Percentiles rank a stretch among this genome's conserved stretches.
Conservation (phyloP, 2,888 invertebrate species). For the Meteorus cinctellus region DNA sequence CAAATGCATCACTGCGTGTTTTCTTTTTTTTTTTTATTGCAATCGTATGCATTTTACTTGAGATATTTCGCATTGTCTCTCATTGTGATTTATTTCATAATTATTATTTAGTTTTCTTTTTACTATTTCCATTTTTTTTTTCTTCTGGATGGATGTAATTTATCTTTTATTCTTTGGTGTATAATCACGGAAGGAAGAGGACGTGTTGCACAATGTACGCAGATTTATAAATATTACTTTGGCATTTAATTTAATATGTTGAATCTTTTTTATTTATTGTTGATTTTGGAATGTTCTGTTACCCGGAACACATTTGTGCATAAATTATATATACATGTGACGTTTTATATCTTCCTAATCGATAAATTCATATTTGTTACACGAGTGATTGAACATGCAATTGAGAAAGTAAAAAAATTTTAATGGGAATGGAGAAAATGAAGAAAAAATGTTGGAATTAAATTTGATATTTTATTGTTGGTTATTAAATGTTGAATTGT, state of each 20-base stretch:
- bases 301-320: slow-evolving; percentile 3
- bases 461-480: too few relatives aligned
- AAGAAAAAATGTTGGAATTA: too few relatives aligned
- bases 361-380: not conserved
- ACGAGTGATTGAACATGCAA: too few relatives aligned
- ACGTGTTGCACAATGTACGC: not conserved
- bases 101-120: not conserved
- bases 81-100: not conserved
- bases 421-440: too few relatives aligned
- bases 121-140: not conserved
- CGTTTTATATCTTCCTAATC: slow-evolving; percentile 13
- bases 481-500: too few relatives aligned
- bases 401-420: too few relatives aligned
- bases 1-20: not conserved
- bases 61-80: slow-evolving; percentile 1
- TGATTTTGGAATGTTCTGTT: not conserved
- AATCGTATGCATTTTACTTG: not conserved
- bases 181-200: slow-evolving; percentile 7
- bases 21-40: not conserved
- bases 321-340: not conserved
- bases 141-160: not conserved
- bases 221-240: too few relatives aligned
- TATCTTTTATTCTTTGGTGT: not conserved
- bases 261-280: not conserved
- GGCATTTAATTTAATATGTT: not conserved